A percentile compares a stretch with the other conserved stretches of the same genome.
Evolutionary conservation across 2,113 vertebrate species (phyloP).

Genomic region (Osmerus eperlanus): DNA sequence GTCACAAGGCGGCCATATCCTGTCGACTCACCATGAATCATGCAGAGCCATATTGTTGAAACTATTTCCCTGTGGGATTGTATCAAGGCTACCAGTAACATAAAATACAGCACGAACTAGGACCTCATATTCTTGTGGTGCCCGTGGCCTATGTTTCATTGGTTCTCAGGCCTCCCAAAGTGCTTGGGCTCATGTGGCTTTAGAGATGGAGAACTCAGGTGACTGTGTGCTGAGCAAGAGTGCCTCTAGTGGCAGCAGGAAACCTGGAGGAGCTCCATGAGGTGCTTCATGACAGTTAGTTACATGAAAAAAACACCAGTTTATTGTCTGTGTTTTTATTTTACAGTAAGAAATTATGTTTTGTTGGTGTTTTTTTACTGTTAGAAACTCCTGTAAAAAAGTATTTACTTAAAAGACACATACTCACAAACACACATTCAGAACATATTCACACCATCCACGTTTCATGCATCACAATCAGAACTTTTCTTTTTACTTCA

Average conservation of each 20-base stretch:
- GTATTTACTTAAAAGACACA: no score
- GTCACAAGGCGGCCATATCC: not conserved
- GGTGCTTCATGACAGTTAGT: no score
- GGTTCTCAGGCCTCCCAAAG: not conserved
- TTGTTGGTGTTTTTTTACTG: no score
- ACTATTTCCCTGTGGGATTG: not conserved
- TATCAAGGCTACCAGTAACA: not conserved
- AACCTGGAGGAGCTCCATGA: no score
- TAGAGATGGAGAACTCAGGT: no score
- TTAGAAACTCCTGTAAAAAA: no score
- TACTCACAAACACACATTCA: no score
- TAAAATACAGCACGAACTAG: not conserved
- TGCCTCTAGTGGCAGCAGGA: constrained; percentile 15
- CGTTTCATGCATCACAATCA: not conserved
- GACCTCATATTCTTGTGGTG: not conserved
- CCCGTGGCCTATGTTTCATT: not conserved
- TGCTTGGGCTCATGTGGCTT: no score
- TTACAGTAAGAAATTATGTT: no score
- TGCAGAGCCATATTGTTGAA: not conserved
- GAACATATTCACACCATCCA: no score
- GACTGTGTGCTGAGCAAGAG: constrained; percentile 8
- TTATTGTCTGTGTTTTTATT: no score
- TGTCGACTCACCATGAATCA: not conserved
- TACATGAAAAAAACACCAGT: no score
- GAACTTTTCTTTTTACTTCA: not conserved